Conservation (phyloP, 30 jellyfish, hydroid and myxozoan species). For the Phacellophora camtschatica region DNA sequence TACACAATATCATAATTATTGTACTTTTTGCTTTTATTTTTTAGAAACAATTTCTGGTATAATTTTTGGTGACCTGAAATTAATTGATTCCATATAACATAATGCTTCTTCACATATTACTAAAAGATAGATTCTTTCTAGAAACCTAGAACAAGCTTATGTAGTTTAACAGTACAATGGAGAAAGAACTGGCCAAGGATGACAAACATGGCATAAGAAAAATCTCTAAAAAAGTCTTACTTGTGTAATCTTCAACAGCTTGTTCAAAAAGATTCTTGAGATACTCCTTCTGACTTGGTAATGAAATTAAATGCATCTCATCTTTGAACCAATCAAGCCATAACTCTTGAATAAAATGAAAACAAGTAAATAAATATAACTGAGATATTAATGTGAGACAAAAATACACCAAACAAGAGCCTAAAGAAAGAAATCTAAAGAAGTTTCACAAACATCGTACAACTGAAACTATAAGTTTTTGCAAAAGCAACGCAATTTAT, state of each 20-base stretch:
- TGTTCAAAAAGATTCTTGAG: conserved; percentile 59
- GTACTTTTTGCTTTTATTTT: no score
- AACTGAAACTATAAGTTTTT: background rate
- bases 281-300: conserved; percentile 81
- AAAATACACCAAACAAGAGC: background rate
- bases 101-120: no score
- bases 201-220: background rate
- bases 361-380: background rate
- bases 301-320: conserved; percentile 78
- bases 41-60: no score
- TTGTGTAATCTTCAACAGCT: conserved; percentile 85
- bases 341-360: conserved; percentile 30
- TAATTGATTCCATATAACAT: no score
- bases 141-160: background rate
- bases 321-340: conserved; percentile 96
- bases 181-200: background rate
- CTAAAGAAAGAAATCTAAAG: no score
- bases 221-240: conserved; percentile 13
- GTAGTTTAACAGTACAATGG: background rate
- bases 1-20: no score
- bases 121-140: no score
- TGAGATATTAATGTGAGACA: background rate
- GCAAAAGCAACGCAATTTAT: background rate
- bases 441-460: no score
- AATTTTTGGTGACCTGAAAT: no score